Percentiles rank a stretch among this genome's conserved stretches.
Evolutionary conservation across 2,888 invertebrate species (phyloP).

Genomic region (Troilus luridus): DNA sequence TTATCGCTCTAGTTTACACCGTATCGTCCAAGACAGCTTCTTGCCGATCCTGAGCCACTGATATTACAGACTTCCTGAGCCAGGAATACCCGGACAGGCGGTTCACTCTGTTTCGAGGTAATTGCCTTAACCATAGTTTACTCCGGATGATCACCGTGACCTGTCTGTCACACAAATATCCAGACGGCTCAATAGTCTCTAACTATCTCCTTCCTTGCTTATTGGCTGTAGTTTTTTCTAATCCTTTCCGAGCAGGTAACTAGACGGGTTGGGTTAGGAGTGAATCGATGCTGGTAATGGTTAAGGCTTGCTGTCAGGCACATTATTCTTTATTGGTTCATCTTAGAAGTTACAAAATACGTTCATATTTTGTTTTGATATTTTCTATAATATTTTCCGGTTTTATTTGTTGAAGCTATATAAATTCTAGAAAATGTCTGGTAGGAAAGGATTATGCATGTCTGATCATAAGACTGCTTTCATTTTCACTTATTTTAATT

Average conservation of each 20-base stretch:
- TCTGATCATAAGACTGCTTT: no score
- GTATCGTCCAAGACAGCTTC: not conserved
- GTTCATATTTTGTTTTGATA: no score
- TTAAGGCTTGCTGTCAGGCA: not conserved
- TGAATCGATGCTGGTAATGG: not conserved
- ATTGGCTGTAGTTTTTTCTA: not conserved
- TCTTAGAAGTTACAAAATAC: no score
- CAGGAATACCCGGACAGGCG: not conserved
- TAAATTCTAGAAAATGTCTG: no score
- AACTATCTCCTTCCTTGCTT: not conserved
- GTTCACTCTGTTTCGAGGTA: not conserved
- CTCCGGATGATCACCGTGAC: not conserved
- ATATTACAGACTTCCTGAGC: not conserved
- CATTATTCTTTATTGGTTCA: not conserved
- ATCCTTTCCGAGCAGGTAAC: not conserved
- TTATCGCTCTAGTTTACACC: not conserved
- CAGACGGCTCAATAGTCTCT: slow-evolving; percentile 25
- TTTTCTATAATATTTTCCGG: no score
- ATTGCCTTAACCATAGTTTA: slow-evolving; percentile 22
- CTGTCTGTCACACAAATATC: slow-evolving; percentile 43
- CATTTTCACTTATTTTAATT: no score
- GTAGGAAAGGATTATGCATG: no score
- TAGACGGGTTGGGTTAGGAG: not conserved
- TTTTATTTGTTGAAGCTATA: no score
- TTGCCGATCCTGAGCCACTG: not conserved